phyloP scores from a whole-genome alignment of 2,888 invertebrate species.

The Polietes domitor region DNA sequence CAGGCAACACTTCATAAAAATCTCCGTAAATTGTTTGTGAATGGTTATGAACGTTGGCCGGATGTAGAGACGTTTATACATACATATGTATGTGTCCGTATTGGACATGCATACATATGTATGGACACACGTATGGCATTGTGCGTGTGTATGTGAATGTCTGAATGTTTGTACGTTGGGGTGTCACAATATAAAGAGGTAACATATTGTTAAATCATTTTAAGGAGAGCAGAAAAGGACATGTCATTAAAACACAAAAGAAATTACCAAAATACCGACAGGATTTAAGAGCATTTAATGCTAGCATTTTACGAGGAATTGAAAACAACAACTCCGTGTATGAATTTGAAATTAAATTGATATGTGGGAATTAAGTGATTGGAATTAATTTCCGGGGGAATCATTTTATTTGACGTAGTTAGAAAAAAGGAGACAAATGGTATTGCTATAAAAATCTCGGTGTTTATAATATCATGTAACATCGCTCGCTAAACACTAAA shows the following conservation, averaged over 20 bases:
- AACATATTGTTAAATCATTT: constrained; percentile 60
- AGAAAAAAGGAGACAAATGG: too few relatives aligned
- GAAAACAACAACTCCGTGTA: background rate
- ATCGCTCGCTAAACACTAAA: too few relatives aligned
- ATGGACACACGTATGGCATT: background rate
- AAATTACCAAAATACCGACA: constrained; percentile 17
- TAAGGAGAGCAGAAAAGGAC: constrained; percentile 32
- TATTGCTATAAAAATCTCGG: too few relatives aligned
- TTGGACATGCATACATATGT: too few relatives aligned
- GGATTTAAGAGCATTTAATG: constrained; percentile 44
- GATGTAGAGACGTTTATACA: constrained; percentile 1
- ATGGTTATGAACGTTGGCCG: constrained; percentile 41
- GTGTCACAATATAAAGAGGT: constrained; percentile 32
- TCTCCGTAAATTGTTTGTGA: constrained; percentile 67
- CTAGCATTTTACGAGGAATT: background rate
- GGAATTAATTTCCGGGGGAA: too few relatives aligned
- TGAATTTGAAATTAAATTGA: background rate
- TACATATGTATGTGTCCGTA: background rate
- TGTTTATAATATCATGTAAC: too few relatives aligned
- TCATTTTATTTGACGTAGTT: too few relatives aligned
- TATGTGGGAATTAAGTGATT: background rate
- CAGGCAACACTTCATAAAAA: constrained; percentile 71
- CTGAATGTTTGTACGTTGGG: background rate
- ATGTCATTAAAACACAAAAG: constrained; percentile 47
- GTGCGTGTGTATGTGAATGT: constrained; percentile 1